Percentiles rank a stretch among this genome's conserved stretches.
Evolutionary conservation across 2,888 invertebrate species (phyloP).

Genomic region (Caenorhabditis imperialis): DNA sequence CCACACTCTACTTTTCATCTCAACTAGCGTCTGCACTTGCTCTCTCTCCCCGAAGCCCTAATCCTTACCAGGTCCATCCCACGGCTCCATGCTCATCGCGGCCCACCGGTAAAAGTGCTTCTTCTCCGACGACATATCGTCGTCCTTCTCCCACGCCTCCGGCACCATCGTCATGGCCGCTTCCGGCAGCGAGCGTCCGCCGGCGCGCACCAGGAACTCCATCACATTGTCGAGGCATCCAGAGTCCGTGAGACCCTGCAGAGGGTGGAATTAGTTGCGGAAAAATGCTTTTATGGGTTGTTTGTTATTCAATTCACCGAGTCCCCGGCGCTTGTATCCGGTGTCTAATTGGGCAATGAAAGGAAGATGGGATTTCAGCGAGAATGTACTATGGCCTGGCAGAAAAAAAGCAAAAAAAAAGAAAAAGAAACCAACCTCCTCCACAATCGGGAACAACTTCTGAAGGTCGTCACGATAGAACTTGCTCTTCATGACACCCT

Average conservation of each 20-base stretch:
- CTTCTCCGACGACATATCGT: constrained; percentile 89
- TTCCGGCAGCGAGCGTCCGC: constrained; percentile 90
- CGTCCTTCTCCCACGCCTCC: constrained; percentile 79
- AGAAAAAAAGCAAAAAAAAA: not conserved
- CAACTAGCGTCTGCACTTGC: too few relatives aligned
- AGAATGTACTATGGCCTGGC: too few relatives aligned
- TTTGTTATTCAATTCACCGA: constrained; percentile 36
- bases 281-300: constrained; percentile 50
- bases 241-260: constrained; percentile 91
- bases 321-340: too few relatives aligned
- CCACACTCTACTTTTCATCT: too few relatives aligned
- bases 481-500: constrained; percentile 73
- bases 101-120: constrained; percentile 97
- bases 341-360: constrained; percentile 32
- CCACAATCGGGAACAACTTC: constrained; percentile 91
- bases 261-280: too few relatives aligned
- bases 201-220: constrained; percentile 95
- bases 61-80: constrained; percentile 90
- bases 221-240: constrained; percentile 97
- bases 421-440: too few relatives aligned
- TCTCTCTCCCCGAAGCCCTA: too few relatives aligned
- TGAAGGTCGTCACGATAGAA: constrained; percentile 88
- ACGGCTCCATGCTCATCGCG: constrained; percentile 96
- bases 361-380: too few relatives aligned
- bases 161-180: constrained; percentile 97